A percentile compares a stretch with the other conserved stretches of the same genome.
phyloP scores from a whole-genome alignment of 2,888 invertebrate species.

The Chrysina gloriosa region DNA sequence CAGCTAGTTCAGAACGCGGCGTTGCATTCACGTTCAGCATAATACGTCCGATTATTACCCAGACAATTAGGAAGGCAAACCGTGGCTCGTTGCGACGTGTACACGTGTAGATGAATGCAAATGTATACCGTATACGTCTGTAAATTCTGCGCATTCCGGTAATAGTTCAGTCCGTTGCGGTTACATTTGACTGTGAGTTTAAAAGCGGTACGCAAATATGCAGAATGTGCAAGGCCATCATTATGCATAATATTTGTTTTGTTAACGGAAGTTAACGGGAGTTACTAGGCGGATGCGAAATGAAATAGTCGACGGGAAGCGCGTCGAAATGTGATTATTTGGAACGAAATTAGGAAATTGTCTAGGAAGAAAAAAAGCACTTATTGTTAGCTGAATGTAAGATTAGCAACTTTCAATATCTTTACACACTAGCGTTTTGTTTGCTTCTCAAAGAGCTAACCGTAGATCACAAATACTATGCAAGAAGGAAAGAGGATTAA shows the following conservation, averaged over 20 bases:
- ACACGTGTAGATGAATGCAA: constrained; percentile 28
- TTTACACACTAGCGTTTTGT: too few species aligned
- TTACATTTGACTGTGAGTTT: constrained; percentile 10
- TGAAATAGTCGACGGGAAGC: too few species aligned
- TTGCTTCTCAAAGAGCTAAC: too few species aligned
- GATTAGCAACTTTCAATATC: too few species aligned
- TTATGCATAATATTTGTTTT: constrained; percentile 4
- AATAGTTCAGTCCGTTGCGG: constrained; percentile 20
- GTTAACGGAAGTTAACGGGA: not conserved
- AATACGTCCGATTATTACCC: constrained; percentile 27
- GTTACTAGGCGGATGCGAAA: too few species aligned
- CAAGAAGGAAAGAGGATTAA: too few species aligned
- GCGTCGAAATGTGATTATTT: too few species aligned
- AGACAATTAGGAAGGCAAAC: constrained; percentile 31
- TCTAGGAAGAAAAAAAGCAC: too few species aligned
- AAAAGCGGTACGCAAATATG: constrained; percentile 17
- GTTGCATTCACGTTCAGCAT: constrained; percentile 10
- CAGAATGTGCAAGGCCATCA: not conserved
- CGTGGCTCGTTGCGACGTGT: not conserved
- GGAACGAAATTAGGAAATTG: too few species aligned
- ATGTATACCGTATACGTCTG: constrained; percentile 5
- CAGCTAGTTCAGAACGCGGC: constrained; percentile 10
- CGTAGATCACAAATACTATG: too few species aligned
- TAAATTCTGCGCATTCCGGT: constrained; percentile 15
- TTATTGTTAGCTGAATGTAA: too few species aligned